phyloP scores from a whole-genome alignment of 2,797 vertebrate genomes.

The Dendrocincla tyrannina region DNA sequence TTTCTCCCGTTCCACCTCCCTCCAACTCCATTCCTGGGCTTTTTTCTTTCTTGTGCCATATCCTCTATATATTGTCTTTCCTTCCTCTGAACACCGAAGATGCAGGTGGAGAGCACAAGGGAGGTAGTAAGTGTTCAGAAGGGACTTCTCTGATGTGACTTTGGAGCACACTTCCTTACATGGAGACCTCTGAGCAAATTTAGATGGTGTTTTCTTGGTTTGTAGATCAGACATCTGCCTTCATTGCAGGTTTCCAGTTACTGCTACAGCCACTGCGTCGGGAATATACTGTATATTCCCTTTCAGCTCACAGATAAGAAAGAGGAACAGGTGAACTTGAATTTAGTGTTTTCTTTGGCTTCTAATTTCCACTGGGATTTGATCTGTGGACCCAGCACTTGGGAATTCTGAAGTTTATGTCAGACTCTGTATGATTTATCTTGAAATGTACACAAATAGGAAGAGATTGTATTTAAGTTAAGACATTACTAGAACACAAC shows the following conservation, averaged over 20 bases:
- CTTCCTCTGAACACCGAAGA: neutral
- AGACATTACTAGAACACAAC: neutral
- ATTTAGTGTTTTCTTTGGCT: slow-evolving; percentile 26
- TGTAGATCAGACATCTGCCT: slow-evolving; percentile 29
- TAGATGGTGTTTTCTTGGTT: neutral
- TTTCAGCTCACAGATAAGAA: slow-evolving; percentile 10
- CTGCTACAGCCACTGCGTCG: neutral
- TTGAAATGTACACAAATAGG: neutral
- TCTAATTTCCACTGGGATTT: slow-evolving; percentile 40
- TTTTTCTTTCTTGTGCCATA: neutral
- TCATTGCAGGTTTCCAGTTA: slow-evolving; percentile 17
- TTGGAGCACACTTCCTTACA: neutral
- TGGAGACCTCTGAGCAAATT: neutral
- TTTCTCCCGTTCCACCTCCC: neutral
- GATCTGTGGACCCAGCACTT: neutral
- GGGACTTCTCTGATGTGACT: neutral
- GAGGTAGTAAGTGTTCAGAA: slow-evolving; percentile 9
- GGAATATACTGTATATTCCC: slow-evolving; percentile 12
- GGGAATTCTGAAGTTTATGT: neutral
- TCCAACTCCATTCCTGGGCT: neutral
- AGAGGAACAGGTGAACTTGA: neutral
- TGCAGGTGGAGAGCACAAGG: neutral
- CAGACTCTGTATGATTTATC: neutral
- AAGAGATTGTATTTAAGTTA: neutral
- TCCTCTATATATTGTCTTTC: neutral